Percentiles rank a stretch among this genome's conserved stretches.
Conservation (phyloP, 2,888 invertebrate genomes). For the Spisula solida region DNA sequence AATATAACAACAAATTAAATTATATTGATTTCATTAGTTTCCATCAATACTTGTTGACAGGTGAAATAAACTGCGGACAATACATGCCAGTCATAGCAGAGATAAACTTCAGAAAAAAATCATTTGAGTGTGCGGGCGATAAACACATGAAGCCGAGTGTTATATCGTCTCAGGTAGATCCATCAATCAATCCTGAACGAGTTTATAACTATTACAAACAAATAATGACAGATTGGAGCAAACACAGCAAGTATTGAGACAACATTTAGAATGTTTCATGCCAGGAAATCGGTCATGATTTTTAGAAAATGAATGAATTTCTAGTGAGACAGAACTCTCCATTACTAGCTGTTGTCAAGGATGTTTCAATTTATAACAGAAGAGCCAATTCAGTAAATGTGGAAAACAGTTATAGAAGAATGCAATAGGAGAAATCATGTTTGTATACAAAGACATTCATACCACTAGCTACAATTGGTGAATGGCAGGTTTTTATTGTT, state of each 20-base stretch:
- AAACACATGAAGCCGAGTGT: neutral
- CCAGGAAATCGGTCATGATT: neutral
- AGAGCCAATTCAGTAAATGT: too few species aligned
- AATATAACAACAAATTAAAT: neutral
- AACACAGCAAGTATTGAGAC: neutral
- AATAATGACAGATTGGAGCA: slow-evolving; percentile 2
- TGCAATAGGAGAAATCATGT: too few species aligned
- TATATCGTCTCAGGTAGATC: neutral
- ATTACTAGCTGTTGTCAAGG: too few species aligned
- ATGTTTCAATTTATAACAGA: too few species aligned
- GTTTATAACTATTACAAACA: slow-evolving; percentile 15
- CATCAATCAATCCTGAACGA: neutral
- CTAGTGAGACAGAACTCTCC: too few species aligned
- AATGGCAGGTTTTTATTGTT: too few species aligned
- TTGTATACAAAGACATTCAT: too few species aligned
- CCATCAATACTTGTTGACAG: slow-evolving; percentile 21
- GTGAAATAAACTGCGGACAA: slow-evolving; percentile 15
- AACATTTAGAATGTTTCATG: neutral
- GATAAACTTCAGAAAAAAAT: slow-evolving; percentile 17
- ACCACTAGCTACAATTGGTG: too few species aligned
- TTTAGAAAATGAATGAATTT: neutral
- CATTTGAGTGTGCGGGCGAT: neutral
- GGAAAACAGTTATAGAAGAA: too few species aligned
- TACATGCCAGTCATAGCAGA: neutral
- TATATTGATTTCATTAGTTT: slow-evolving; percentile 20